Evolutionary conservation across 2,888 invertebrate genomes (phyloP), one percentile per base, ranked within the genome.

Genomic region (Aspidapion aeneum): DNA sequence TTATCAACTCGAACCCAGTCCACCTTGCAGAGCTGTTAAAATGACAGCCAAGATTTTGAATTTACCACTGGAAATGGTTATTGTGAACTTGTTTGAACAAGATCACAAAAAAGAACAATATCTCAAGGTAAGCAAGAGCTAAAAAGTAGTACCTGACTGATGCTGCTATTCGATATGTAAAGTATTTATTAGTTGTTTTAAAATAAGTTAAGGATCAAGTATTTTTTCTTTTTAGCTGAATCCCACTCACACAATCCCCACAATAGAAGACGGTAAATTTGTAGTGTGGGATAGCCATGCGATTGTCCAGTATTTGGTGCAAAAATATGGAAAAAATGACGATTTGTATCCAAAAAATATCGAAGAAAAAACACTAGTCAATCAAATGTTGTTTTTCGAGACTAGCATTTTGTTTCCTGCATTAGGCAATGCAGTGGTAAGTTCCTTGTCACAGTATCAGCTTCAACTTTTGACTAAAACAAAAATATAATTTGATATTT

Each of bases 211-310:
- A n/a, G n/a, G n/a, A n/a, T n/a, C n/a, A n/a, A n/a, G n/a, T n/a
- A n/a, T n/a, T n/a, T n/a, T n/a, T n/a, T n/a, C 76, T 77, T 76
- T 81, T 1, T 72, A 86, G 86, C 69, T 84, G 1, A 86, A 85
- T 74, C 85, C 85, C 0, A 82, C 83, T 69, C 85, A 84, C 71
- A 82, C 83, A 35, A 75, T 87, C 50, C 87, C 87, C 7, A 82
- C 84, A 17, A 76, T 87, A 35, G 82, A 84, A 70, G 82, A 84
- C 70, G 81, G 82, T 54, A 85, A 84, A 55, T 84, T 82, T 73
- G 63, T 80, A 82, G 61, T 77, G 18, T 81, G 65, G 75, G 79
- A 74, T 66, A 85, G 84, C 65, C 83, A 84, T 68, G 82, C 83
- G 1, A 85, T 85, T 50, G 74, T 78, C 18, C 74, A 78, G 22